Percentiles rank a stretch among this genome's conserved stretches.
Evolutionary conservation across 2,113 vertebrate species (phyloP).

Genomic region (Charina bottae): DNA sequence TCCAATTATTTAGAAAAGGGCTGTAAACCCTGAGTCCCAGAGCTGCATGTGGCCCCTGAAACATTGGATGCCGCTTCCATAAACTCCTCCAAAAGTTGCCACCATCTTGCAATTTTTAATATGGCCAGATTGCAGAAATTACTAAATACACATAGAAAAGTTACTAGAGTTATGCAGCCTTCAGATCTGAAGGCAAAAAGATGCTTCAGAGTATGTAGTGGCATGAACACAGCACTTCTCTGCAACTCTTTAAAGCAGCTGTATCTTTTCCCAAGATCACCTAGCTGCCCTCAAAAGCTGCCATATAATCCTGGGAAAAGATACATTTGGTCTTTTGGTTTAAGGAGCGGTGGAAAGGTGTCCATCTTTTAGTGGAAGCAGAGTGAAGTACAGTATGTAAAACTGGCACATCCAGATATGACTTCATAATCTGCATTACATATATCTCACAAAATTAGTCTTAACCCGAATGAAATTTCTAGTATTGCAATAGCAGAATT

Average conservation of each 20-base stretch:
- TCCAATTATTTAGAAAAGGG: neutral
- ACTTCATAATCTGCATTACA: neutral
- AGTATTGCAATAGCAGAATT: neutral
- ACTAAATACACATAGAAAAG: neutral
- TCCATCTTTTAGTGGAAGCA: neutral
- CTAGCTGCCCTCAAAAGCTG: neutral
- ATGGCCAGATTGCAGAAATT: neutral
- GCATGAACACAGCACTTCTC: neutral
- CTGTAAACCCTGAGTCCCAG: neutral
- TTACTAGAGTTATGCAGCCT: neutral
- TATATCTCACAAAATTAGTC: neutral
- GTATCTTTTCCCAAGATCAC: neutral
- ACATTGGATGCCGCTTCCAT: neutral
- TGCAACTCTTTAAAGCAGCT: neutral
- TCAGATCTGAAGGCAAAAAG: neutral
- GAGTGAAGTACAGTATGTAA: neutral
- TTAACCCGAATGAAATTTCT: neutral
- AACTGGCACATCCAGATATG: neutral
- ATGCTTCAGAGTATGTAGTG: neutral
- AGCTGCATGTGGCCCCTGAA: neutral
- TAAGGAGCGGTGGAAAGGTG: neutral
- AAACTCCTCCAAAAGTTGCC: neutral
- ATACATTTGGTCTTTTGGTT: neutral
- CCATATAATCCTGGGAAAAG: neutral
- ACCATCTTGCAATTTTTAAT: neutral